phyloP scores from a whole-genome alignment of 1,140 invertebrate genomes.

The Apis florea region DNA sequence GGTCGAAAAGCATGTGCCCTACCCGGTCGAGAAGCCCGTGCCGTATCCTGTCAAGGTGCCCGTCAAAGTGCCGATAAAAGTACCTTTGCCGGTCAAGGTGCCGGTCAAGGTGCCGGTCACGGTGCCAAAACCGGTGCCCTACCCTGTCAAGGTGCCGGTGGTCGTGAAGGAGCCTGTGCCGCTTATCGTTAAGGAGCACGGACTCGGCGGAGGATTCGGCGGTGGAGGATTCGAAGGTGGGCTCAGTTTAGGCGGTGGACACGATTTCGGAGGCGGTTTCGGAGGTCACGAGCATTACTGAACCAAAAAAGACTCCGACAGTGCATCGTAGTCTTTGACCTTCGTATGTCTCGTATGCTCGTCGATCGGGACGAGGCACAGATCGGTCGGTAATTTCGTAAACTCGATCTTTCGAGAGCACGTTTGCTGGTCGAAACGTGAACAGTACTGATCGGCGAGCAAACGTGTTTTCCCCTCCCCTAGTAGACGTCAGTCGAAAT shows the following conservation, averaged over 20 bases:
- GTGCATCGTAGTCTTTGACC: slow-evolving; percentile 24
- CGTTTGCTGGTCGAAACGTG: background rate
- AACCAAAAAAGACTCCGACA: slow-evolving; percentile 17
- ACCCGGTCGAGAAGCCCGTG: slow-evolving; percentile 80
- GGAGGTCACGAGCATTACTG: slow-evolving; percentile 62
- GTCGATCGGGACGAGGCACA: background rate
- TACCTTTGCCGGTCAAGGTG: slow-evolving; percentile 76
- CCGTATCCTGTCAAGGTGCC: slow-evolving; percentile 81
- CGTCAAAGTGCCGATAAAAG: slow-evolving; percentile 80
- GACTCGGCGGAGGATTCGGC: slow-evolving; percentile 47
- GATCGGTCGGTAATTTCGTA: slow-evolving; percentile 4
- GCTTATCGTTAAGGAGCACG: slow-evolving; percentile 75
- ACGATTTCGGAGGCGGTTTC: slow-evolving; percentile 1
- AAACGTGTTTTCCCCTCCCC: slow-evolving; percentile 12
- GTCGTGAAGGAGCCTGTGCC: slow-evolving; percentile 81
- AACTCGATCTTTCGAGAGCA: slow-evolving; percentile 5
- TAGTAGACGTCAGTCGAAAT: slow-evolving; percentile 40
- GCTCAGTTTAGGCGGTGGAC: slow-evolving; percentile 27
- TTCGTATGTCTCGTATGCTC: slow-evolving; percentile 34
- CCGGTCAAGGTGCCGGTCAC: slow-evolving; percentile 81
- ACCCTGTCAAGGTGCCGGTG: slow-evolving; percentile 74
- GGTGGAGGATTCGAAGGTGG: slow-evolving; percentile 52
- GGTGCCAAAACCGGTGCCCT: slow-evolving; percentile 78
- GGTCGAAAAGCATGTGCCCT: slow-evolving; percentile 82
- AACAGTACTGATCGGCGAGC: background rate